phyloP scores from a whole-genome alignment of 2,888 invertebrate species.

The Unio delphinus region DNA sequence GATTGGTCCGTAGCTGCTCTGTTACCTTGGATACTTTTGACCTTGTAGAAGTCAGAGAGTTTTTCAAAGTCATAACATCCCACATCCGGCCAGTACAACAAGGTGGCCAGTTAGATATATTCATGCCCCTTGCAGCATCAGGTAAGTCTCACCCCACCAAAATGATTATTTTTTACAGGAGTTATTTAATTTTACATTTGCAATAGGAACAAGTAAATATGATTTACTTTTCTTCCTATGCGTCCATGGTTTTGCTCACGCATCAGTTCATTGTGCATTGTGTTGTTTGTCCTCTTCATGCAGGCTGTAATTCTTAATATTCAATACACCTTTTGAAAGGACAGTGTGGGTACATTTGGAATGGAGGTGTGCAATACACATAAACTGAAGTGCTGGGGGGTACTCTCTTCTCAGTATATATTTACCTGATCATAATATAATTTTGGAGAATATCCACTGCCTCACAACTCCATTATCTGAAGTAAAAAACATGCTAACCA shows the following conservation, averaged over 20 bases:
- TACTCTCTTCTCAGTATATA: too few species aligned
- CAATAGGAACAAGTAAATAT: background rate
- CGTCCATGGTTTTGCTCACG: background rate
- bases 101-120: slow-evolving; percentile 67
- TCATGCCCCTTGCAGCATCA: slow-evolving; percentile 64
- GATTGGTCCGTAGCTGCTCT: slow-evolving; percentile 59
- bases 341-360: too few species aligned
- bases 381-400: too few species aligned
- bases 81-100: slow-evolving; percentile 55
- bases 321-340: too few species aligned
- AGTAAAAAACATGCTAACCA: too few species aligned
- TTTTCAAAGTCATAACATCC: slow-evolving; percentile 60
- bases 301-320: too few species aligned
- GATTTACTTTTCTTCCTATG: background rate
- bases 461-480: too few species aligned
- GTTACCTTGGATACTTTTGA: slow-evolving; percentile 58
- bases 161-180: background rate
- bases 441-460: too few species aligned
- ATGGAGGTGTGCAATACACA: too few species aligned
- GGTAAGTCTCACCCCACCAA: slow-evolving; percentile 41
- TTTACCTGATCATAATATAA: too few species aligned
- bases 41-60: slow-evolving; percentile 53
- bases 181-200: slow-evolving; percentile 4
- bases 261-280: background rate
- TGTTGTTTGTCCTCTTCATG: background rate